Evolutionary conservation across 2,797 vertebrate genomes (phyloP).

Genomic region (Pitangus sulphuratus): DNA sequence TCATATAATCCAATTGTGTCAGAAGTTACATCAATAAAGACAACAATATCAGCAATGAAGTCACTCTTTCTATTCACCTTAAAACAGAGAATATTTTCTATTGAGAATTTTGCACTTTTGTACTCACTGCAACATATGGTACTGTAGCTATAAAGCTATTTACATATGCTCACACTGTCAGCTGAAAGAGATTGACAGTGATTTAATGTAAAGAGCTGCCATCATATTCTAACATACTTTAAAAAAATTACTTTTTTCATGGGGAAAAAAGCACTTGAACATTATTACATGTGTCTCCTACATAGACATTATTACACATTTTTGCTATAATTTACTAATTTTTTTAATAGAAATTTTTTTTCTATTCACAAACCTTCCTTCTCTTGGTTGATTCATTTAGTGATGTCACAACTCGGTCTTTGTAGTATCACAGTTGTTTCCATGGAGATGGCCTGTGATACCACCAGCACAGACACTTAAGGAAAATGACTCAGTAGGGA

Average conservation of each 20-base stretch:
- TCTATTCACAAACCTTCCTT: neutral
- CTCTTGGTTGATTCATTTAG: neutral
- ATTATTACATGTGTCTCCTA: neutral
- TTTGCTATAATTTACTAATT: neutral
- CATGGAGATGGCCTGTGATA: neutral
- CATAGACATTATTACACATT: neutral
- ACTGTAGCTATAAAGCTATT: constrained; percentile 12
- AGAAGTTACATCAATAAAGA: neutral
- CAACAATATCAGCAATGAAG: neutral
- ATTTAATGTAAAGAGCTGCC: neutral
- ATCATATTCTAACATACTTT: neutral
- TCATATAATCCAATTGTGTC: neutral
- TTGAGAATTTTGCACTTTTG: neutral
- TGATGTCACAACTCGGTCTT: neutral
- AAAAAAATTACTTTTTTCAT: neutral
- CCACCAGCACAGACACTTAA: neutral
- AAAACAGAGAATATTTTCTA: neutral
- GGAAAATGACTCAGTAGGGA: neutral
- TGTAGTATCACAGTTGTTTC: neutral
- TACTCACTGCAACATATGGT: constrained; percentile 20
- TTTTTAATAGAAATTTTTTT: neutral
- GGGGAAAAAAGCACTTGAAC: neutral
- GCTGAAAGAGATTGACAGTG: neutral
- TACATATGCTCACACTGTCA: constrained; percentile 16
- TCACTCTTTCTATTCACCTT: neutral